These are phyloP conservation scores for Lota lota DNA, from an alignment of 2,113 vertebrate genomes.

Conservation along the genomic window DNA sequence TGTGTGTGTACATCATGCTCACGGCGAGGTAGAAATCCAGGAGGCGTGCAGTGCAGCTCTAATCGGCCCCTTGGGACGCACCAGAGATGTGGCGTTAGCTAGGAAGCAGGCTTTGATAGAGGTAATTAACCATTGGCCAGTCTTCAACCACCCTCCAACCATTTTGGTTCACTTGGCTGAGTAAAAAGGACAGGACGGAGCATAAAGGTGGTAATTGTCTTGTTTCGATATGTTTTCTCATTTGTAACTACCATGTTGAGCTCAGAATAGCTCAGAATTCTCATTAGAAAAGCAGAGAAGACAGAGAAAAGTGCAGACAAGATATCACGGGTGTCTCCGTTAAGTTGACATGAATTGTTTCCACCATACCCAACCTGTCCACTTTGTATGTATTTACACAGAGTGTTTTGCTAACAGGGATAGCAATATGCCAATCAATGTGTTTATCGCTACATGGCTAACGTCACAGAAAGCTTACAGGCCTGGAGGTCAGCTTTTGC, in stretches of 20 bases:
- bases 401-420: no score
- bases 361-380: background rate
- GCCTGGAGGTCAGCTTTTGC: constrained; percentile 3
- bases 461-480: background rate
- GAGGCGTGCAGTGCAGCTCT: constrained; percentile 1
- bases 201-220: background rate
- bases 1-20: background rate
- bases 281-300: background rate
- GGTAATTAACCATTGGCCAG: constrained; percentile 32
- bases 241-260: background rate
- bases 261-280: background rate
- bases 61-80: constrained; percentile 31
- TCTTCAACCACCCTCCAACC: constrained; percentile 8
- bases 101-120: constrained; percentile 26
- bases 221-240: background rate
- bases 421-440: background rate
- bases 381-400: background rate
- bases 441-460: no score
- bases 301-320: background rate
- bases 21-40: background rate
- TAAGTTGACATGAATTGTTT: background rate
- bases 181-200: background rate
- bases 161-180: constrained; percentile 11
- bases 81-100: constrained; percentile 9
- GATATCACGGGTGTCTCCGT: background rate